Evolutionary conservation across 2,113 vertebrate species (phyloP).

Genomic region (Aptenodytes patagonicus): DNA sequence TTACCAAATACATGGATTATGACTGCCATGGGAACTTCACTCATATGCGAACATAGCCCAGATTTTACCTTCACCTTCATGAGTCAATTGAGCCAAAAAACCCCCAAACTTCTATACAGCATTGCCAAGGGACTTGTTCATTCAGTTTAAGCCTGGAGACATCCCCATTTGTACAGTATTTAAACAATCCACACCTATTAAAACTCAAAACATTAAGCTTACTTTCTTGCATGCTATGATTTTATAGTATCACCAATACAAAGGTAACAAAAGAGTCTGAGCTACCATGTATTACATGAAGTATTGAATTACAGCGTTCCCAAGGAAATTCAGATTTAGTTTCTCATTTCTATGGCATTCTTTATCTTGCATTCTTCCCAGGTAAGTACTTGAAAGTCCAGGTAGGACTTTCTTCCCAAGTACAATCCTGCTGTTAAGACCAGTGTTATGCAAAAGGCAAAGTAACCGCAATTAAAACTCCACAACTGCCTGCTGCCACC

Average conservation of each 20-base stretch:
- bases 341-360: background rate
- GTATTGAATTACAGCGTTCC: background rate
- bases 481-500: too few species aligned
- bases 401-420: background rate
- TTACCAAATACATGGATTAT: background rate
- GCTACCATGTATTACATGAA: background rate
- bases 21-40: background rate
- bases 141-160: background rate
- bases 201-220: accelerated
- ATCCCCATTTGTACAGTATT: accelerated
- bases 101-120: accelerated
- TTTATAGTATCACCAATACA: background rate
- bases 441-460: background rate
- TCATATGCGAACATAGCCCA: background rate
- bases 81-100: background rate
- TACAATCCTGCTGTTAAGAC: background rate
- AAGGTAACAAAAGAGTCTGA: background rate
- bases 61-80: background rate
- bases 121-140: background rate
- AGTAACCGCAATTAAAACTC: accelerated
- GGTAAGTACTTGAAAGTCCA: background rate
- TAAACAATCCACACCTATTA: background rate
- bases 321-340: background rate
- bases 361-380: background rate
- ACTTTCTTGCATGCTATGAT: background rate